A percentile compares a stretch with the other conserved stretches of the same genome.
These are phyloP conservation scores for Orussus abietinus DNA, from an alignment of 1,140 invertebrate genomes.

Conservation along the genomic window DNA sequence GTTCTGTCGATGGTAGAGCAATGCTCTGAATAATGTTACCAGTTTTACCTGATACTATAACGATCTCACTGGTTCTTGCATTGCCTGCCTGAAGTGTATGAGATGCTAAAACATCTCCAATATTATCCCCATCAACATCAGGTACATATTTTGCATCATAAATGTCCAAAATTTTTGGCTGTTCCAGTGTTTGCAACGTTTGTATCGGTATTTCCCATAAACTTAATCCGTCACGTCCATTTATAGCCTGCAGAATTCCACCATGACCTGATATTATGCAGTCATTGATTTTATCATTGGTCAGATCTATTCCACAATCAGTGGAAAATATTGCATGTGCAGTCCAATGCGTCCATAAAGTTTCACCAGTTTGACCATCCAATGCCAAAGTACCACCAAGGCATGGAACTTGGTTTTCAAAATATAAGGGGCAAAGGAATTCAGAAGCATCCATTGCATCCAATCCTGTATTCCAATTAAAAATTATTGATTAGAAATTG, in stretches of 20 bases:
- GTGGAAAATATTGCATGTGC: constrained; percentile 71
- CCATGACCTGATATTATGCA: constrained; percentile 71
- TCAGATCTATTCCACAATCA: constrained; percentile 72
- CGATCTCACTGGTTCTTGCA: constrained; percentile 58
- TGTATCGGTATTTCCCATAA: constrained; percentile 64
- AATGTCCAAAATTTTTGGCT: constrained; percentile 53
- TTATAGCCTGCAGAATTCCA: constrained; percentile 69
- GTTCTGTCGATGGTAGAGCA: constrained; percentile 63
- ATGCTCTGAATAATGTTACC: constrained; percentile 63
- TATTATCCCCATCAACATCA: constrained; percentile 70
- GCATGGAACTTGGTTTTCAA: constrained; percentile 63
- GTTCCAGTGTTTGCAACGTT: constrained; percentile 31
- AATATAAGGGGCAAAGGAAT: constrained; percentile 64
- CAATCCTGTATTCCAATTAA: constrained; percentile 28
- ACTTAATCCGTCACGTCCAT: constrained; percentile 62
- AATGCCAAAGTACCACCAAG: constrained; percentile 74
- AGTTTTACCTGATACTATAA: constrained; percentile 68
- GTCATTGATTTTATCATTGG: constrained; percentile 66
- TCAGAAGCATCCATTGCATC: constrained; percentile 36
- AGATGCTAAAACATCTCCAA: constrained; percentile 69
- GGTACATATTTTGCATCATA: constrained; percentile 68
- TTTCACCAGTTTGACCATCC: constrained; percentile 67
- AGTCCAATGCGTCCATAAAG: constrained; percentile 75
- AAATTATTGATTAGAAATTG: constrained; percentile 13
- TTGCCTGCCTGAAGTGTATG: constrained; percentile 58